Evolutionary conservation across 2,797 vertebrate species (phyloP).

Genomic region (Muscicapa striata): DNA sequence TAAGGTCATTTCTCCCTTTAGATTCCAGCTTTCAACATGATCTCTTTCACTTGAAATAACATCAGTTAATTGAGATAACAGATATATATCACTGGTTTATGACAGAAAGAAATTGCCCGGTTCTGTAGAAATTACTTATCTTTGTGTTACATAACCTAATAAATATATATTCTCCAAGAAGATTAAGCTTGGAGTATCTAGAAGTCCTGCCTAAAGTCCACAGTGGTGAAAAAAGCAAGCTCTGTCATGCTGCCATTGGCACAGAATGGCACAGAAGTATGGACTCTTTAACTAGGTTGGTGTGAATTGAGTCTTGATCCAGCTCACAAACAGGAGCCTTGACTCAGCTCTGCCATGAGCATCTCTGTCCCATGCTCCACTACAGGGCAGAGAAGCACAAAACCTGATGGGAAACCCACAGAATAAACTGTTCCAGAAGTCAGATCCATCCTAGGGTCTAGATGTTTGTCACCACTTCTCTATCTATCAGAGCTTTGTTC

Average conservation of each 20-base stretch:
- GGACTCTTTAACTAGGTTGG: background rate
- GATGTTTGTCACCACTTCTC: background rate
- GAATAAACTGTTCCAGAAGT: background rate
- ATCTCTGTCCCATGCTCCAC: background rate
- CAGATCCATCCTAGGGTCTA: background rate
- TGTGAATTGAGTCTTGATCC: background rate
- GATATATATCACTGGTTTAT: background rate
- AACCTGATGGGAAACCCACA: background rate
- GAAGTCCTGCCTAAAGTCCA: background rate
- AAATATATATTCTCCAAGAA: background rate
- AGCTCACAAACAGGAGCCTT: background rate
- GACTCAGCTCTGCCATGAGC: rapidly evolving
- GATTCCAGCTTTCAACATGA: background rate
- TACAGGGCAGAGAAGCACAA: background rate
- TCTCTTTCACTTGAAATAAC: background rate
- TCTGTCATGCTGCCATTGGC: background rate
- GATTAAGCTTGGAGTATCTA: background rate
- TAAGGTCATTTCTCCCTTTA: background rate
- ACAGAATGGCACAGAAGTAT: background rate
- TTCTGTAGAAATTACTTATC: background rate
- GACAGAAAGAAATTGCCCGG: background rate
- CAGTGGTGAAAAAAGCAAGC: background rate
- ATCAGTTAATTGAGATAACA: background rate
- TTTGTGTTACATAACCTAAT: background rate
- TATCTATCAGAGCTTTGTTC: background rate